A percentile compares a stretch with the other conserved stretches of the same genome.
phyloP scores from a whole-genome alignment of 2,888 invertebrate genomes.

The Artemia sp. region DNA sequence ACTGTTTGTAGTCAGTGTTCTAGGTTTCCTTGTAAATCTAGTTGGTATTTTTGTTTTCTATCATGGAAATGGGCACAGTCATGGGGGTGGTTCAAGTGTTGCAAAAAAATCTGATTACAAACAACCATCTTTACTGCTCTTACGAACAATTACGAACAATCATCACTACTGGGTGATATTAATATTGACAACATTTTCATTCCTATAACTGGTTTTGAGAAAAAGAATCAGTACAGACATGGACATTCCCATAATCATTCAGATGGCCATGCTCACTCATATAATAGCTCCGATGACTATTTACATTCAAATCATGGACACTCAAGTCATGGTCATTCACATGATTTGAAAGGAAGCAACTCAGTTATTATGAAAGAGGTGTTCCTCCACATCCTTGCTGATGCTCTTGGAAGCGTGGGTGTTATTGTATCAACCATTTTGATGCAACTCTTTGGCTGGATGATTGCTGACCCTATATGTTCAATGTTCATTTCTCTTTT shows the following conservation, averaged over 20 bases:
- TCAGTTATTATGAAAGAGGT: conserved; percentile 90
- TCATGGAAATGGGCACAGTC: conserved; percentile 26
- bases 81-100: conserved; percentile 27
- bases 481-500: too few species aligned
- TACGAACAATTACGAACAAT: conserved; percentile 31
- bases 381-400: conserved; percentile 86
- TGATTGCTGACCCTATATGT: conserved; percentile 94
- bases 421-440: conserved; percentile 85
- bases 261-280: too few species aligned
- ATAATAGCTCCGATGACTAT: too few species aligned
- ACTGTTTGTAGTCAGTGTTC: conserved; percentile 72
- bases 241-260: too few species aligned
- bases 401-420: conserved; percentile 88
- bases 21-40: conserved; percentile 82
- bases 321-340: too few species aligned
- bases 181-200: neutral
- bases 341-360: conserved; percentile 37
- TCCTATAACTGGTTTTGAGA: neutral
- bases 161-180: conserved; percentile 26
- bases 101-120: conserved; percentile 30
- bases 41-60: conserved; percentile 45
- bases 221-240: conserved; percentile 26
- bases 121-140: conserved; percentile 33
- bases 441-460: conserved; percentile 92
- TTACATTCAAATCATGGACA: too few species aligned